Evolutionary conservation across 2,797 vertebrate genomes (phyloP).

Genomic region (Helicolenus hilgendorfi): DNA sequence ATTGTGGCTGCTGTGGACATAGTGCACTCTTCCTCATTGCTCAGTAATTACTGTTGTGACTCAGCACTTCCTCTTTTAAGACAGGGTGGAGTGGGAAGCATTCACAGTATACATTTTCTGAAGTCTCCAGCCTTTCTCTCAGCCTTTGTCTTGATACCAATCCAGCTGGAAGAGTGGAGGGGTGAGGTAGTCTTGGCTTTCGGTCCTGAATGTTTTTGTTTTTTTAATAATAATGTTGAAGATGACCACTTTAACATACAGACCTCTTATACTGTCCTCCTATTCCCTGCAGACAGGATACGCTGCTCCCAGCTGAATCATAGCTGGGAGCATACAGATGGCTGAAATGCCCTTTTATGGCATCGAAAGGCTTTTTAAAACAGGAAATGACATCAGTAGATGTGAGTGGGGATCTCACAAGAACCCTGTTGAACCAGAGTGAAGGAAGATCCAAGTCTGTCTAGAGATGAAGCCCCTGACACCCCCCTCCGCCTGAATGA

Average conservation of each 20-base stretch:
- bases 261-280: not conserved
- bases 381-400: conserved; percentile 89
- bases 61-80: conserved; percentile 72
- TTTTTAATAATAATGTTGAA: not conserved
- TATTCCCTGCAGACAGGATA: conserved; percentile 68
- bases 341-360: conserved; percentile 92
- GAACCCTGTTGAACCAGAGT: conserved; percentile 77
- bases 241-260: not conserved
- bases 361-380: conserved; percentile 81
- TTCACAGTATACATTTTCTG: conserved; percentile 6
- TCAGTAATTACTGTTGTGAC: conserved; percentile 68
- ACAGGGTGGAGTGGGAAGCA: conserved; percentile 41
- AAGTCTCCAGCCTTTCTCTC: conserved; percentile 2
- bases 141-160: not conserved
- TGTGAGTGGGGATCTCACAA: conserved; percentile 66
- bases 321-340: conserved; percentile 63
- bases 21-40: conserved; percentile 54
- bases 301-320: conserved; percentile 78
- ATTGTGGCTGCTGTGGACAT: not conserved
- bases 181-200: not conserved
- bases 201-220: not conserved
- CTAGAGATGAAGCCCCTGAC: conserved; percentile 1
- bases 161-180: conserved; percentile 1
- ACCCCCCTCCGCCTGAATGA: not conserved
- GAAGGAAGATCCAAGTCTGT: not conserved